These are phyloP conservation scores for Bombylius major DNA, from an alignment of 2,888 invertebrate species.

Conservation along the genomic window DNA sequence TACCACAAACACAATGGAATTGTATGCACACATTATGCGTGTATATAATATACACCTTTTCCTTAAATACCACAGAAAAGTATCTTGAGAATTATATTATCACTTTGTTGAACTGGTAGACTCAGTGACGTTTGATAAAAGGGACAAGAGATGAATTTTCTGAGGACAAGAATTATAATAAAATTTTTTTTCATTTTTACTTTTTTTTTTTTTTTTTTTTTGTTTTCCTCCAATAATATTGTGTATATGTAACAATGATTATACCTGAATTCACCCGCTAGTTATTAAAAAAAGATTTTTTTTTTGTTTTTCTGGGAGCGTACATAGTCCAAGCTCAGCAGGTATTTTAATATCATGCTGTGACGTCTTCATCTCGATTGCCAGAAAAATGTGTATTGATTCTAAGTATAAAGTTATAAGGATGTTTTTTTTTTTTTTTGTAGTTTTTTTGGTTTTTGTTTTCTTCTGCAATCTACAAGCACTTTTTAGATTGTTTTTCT, in stretches of 20 bases:
- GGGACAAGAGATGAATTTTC: not conserved
- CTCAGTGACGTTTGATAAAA: not conserved
- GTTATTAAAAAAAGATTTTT: not conserved
- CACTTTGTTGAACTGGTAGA: too few relatives aligned
- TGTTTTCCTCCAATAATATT: too few relatives aligned
- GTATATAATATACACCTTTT: too few relatives aligned
- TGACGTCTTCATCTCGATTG: slow-evolving; percentile 12
- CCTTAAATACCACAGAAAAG: too few relatives aligned
- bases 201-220: not conserved
- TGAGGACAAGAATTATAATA: not conserved
- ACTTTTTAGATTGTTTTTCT: too few relatives aligned
- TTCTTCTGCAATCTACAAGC: too few relatives aligned
- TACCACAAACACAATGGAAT: too few relatives aligned
- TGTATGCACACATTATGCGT: too few relatives aligned
- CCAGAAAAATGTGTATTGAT: not conserved
- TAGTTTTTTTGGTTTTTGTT: too few relatives aligned
- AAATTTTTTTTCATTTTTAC: not conserved
- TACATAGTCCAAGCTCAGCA: slow-evolving; percentile 9
- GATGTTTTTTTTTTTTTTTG: too few relatives aligned
- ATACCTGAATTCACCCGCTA: not conserved
- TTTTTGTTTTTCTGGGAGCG: slow-evolving; percentile 6
- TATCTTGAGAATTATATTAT: too few relatives aligned
- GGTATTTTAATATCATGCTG: slow-evolving; percentile 12
- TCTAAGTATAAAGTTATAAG: not conserved
- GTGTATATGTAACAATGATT: too few relatives aligned